Percentiles rank a stretch among this genome's conserved stretches.
phyloP scores from a whole-genome alignment of 2,888 invertebrate genomes.

The Deilephila elpenor region DNA sequence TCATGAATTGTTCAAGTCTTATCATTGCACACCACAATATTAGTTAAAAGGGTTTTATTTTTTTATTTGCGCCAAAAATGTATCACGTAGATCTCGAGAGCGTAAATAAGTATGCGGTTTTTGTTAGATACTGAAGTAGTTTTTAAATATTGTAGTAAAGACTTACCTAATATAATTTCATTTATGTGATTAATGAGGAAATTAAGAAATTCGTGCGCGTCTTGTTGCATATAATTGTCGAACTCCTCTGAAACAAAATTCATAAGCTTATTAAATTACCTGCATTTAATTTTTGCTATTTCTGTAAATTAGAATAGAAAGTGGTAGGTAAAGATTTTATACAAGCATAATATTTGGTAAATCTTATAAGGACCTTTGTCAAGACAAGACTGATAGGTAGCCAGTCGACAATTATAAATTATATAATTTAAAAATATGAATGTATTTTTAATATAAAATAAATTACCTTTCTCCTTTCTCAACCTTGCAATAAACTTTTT shows the following conservation, averaged over 20 bases:
- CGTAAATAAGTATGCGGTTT: no score
- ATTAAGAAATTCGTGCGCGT: slow-evolving; percentile 99
- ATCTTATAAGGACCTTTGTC: no score
- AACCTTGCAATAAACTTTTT: slow-evolving; percentile 99
- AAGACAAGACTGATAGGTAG: no score
- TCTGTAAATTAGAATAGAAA: no score
- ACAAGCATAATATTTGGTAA: neutral
- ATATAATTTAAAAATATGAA: neutral
- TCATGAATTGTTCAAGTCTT: no score
- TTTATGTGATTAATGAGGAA: slow-evolving; percentile 99
- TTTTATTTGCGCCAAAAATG: no score
- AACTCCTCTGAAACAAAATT: slow-evolving; percentile 92
- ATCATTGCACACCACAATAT: neutral
- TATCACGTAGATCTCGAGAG: no score
- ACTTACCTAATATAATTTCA: slow-evolving; percentile 97
- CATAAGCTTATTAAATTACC: neutral
- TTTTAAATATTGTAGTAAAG: no score
- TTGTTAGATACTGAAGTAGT: no score
- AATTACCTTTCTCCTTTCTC: slow-evolving; percentile 97
- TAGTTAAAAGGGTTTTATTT: neutral
- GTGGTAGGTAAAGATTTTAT: no score
- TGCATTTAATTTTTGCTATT: neutral
- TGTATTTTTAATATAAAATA: neutral
- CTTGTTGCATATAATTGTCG: slow-evolving; percentile 99
- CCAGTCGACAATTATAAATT: no score